Percentiles rank a stretch among this genome's conserved stretches.
These are phyloP conservation scores for Zeugodacus cucurbitae DNA, from an alignment of 1,140 invertebrate species.

Conservation along the genomic window DNA sequence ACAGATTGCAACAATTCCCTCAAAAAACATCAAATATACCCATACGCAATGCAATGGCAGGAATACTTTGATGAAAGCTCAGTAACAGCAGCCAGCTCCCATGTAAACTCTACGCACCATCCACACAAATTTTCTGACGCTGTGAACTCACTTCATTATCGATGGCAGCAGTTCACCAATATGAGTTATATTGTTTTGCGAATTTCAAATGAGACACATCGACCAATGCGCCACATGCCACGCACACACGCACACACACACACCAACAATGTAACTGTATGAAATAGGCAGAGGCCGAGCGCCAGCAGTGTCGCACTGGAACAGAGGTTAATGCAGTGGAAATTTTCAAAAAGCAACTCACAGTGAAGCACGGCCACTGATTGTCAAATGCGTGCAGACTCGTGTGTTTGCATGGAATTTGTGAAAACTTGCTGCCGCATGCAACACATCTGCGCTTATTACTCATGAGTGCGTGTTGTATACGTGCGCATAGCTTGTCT, in stretches of 20 bases:
- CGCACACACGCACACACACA: too few relatives aligned
- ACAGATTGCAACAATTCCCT: background rate
- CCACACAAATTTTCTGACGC: background rate
- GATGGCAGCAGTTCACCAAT: background rate
- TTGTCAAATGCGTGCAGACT: background rate
- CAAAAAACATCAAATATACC: background rate
- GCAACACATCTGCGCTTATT: too few relatives aligned
- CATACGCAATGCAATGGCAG: background rate
- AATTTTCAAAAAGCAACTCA: background rate
- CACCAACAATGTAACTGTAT: background rate
- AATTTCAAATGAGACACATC: background rate
- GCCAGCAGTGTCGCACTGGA: background rate
- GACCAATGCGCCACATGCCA: background rate
- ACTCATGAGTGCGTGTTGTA: too few relatives aligned
- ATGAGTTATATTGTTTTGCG: background rate
- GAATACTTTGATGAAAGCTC: too few relatives aligned
- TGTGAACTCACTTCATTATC: background rate
- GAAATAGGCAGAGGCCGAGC: background rate
- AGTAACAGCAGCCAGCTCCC: too few relatives aligned
- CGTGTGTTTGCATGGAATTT: background rate
- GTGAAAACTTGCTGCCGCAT: too few relatives aligned
- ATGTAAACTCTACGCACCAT: background rate
- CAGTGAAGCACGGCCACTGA: background rate
- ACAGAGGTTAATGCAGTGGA: constrained; percentile 1
- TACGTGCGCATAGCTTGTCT: too few relatives aligned